A percentile compares a stretch with the other conserved stretches of the same genome.
Conservation (phyloP, 2,888 invertebrate genomes). For the Halocaridina rubra region DNA sequence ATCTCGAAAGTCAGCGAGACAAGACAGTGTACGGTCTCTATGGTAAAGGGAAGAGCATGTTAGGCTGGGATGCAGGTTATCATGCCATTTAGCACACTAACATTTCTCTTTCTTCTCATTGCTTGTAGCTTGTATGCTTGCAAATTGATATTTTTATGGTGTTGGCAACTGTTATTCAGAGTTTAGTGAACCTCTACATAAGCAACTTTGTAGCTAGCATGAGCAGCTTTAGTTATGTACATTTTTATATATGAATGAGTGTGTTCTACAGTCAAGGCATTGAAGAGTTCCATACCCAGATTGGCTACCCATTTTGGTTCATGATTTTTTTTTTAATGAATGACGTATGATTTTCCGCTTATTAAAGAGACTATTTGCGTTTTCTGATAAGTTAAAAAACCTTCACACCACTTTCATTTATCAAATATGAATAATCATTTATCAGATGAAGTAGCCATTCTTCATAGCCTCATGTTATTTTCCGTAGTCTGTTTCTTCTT, state of each 20-base stretch:
- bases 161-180: background rate
- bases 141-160: background rate
- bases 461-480: too few relatives aligned
- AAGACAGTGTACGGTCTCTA: slow-evolving; percentile 51
- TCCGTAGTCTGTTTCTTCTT: background rate
- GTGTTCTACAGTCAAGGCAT: too few relatives aligned
- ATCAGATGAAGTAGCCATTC: too few relatives aligned
- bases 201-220: background rate
- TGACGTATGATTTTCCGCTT: too few relatives aligned
- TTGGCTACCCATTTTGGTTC: too few relatives aligned
- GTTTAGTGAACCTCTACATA: background rate
- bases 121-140: background rate
- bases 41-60: slow-evolving; percentile 50
- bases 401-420: too few relatives aligned
- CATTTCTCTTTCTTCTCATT: background rate
- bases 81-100: slow-evolving; percentile 1
- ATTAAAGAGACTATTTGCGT: too few relatives aligned
- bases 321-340: too few relatives aligned
- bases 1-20: slow-evolving; percentile 35
- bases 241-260: background rate
- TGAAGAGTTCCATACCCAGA: too few relatives aligned
- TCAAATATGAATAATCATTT: too few relatives aligned
- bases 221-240: background rate
- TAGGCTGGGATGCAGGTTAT: slow-evolving; percentile 47
- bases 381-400: too few relatives aligned